Conservation (phyloP, 2,888 invertebrate genomes). For the Girardia tigrina region DNA sequence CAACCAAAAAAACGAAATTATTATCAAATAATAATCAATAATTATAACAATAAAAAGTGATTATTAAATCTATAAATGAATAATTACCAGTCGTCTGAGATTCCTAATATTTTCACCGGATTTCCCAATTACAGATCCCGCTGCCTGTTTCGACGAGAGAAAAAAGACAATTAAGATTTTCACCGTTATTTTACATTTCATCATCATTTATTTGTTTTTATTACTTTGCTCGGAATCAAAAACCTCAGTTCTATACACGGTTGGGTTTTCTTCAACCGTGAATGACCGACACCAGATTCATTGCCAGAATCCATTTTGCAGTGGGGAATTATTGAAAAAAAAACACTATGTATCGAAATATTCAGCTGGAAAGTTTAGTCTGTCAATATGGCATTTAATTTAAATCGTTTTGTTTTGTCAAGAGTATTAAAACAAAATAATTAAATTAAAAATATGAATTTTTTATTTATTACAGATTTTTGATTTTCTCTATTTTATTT, state of each 20-base stretch:
- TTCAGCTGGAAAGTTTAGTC: too few species aligned
- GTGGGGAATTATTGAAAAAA: not conserved
- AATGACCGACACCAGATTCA: constrained; percentile 1
- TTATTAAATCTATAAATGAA: too few species aligned
- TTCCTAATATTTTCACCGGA: constrained; percentile 20
- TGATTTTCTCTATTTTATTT: too few species aligned
- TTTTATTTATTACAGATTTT: too few species aligned
- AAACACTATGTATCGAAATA: not conserved
- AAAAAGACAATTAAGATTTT: too few species aligned
- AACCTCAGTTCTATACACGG: constrained; percentile 17
- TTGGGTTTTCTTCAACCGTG: not conserved
- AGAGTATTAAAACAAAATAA: constrained; percentile 10
- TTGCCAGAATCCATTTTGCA: constrained; percentile 10
- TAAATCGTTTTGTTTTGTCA: not conserved
- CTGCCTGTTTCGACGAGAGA: too few species aligned
- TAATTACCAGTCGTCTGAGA: constrained; percentile 3
- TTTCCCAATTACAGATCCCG: not conserved
- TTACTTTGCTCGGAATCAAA: constrained; percentile 15
- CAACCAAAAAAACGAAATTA: too few species aligned
- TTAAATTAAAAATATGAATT: too few species aligned
- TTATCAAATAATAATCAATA: too few species aligned
- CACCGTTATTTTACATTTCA: not conserved
- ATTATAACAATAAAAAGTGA: too few species aligned
- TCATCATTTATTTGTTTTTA: not conserved
- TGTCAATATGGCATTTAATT: constrained; percentile 20